phyloP scores from a whole-genome alignment of 1,140 invertebrate species.

The Aphis craccivora region DNA sequence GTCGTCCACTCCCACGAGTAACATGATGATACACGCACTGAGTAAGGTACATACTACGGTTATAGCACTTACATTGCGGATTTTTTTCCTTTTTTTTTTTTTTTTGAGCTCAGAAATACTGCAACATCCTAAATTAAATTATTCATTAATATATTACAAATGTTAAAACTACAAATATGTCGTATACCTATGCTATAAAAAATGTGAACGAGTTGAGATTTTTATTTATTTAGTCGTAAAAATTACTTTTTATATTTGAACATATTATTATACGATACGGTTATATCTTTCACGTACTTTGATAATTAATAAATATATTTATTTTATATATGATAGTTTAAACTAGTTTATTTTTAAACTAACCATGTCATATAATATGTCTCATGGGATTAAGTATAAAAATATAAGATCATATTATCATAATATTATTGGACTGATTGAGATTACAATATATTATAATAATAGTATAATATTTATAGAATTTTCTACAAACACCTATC shows the following conservation, averaged over 20 bases:
- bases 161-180: neutral
- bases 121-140: neutral
- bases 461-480: neutral
- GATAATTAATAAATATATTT: neutral
- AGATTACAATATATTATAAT: neutral
- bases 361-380: neutral
- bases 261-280: neutral
- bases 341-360: neutral
- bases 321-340: neutral
- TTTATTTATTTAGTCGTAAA: neutral
- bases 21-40: neutral
- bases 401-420: neutral
- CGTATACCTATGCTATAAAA: neutral
- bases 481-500: no score
- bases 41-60: neutral
- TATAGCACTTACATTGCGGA: neutral
- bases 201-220: neutral
- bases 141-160: neutral
- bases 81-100: neutral
- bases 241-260: neutral
- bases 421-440: neutral
- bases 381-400: neutral
- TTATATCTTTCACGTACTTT: neutral
- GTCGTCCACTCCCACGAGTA: neutral
- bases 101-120: neutral